Evolutionary conservation across 2,888 invertebrate species (phyloP).

Genomic region (Megastigmus dorsalis): DNA sequence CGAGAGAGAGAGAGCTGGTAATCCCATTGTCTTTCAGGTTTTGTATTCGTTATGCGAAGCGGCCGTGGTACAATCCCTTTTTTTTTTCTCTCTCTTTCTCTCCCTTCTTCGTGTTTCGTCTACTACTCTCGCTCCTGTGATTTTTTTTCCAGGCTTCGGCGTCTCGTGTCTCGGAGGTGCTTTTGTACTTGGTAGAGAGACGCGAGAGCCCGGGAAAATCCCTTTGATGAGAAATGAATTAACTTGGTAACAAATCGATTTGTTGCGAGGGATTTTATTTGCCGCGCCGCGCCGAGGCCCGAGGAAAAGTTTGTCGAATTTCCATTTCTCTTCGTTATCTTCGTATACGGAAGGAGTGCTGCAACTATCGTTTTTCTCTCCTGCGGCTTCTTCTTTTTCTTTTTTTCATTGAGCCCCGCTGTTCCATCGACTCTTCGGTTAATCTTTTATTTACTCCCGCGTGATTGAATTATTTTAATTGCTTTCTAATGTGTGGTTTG

Average conservation of each 20-base stretch:
- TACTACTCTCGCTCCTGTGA: no score
- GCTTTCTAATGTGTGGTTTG: constrained; percentile 10
- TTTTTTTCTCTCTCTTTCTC: neutral
- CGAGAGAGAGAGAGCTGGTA: constrained; percentile 6
- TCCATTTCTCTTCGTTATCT: constrained; percentile 51
- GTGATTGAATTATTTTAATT: neutral
- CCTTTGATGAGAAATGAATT: constrained; percentile 52
- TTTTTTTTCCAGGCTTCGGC: no score
- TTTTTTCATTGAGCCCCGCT: neutral
- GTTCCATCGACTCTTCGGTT: neutral
- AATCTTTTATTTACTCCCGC: neutral
- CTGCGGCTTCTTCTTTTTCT: neutral
- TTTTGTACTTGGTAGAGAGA: constrained; percentile 14
- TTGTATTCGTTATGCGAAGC: constrained; percentile 24
- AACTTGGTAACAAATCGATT: constrained; percentile 51
- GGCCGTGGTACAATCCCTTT: neutral
- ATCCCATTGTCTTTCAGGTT: constrained; percentile 48
- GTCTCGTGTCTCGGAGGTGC: neutral
- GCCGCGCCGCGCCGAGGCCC: neutral
- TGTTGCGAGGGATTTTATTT: constrained; percentile 24
- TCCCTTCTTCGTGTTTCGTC: neutral
- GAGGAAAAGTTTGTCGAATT: constrained; percentile 50
- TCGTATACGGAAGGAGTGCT: neutral
- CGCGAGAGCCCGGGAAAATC: constrained; percentile 28
- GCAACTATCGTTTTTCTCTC: neutral